Conservation (phyloP, 2,797 vertebrate species). For the Chiropotes sagulatus region DNA sequence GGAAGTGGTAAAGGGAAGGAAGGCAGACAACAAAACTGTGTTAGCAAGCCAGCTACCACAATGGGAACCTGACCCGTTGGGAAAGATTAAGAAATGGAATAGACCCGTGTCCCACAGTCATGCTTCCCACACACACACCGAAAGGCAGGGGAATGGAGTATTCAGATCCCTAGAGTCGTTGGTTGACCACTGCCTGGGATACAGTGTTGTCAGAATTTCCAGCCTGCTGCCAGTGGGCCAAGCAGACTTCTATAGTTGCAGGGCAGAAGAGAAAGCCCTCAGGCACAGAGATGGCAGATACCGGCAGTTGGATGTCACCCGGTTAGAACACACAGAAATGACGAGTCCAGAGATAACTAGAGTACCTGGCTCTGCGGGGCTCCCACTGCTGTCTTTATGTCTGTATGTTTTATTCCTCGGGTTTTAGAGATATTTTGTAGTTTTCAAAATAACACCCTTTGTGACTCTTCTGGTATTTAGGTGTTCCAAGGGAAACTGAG, state of each 20-base stretch:
- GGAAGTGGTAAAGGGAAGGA: background rate
- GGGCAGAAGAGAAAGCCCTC: background rate
- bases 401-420: background rate
- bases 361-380: background rate
- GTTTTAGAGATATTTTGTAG: background rate
- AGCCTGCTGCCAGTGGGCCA: background rate
- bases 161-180: background rate
- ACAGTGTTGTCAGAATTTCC: background rate
- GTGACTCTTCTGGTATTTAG: conserved; percentile 81
- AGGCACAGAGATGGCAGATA: background rate
- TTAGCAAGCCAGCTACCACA: background rate
- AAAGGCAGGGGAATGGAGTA: no score
- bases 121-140: background rate
- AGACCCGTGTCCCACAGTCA: background rate
- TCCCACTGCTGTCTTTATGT: background rate
- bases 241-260: background rate
- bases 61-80: background rate
- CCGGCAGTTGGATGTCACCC: background rate
- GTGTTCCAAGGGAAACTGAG: conserved; percentile 92
- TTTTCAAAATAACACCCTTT: conserved; percentile 6
- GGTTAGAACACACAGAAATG: background rate
- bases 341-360: background rate
- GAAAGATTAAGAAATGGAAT: background rate
- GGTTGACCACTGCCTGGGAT: background rate
- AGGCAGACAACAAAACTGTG: background rate